These are phyloP conservation scores for Eucera pruinosa DNA, from an alignment of 2,888 invertebrate genomes.

Conservation along the genomic window DNA sequence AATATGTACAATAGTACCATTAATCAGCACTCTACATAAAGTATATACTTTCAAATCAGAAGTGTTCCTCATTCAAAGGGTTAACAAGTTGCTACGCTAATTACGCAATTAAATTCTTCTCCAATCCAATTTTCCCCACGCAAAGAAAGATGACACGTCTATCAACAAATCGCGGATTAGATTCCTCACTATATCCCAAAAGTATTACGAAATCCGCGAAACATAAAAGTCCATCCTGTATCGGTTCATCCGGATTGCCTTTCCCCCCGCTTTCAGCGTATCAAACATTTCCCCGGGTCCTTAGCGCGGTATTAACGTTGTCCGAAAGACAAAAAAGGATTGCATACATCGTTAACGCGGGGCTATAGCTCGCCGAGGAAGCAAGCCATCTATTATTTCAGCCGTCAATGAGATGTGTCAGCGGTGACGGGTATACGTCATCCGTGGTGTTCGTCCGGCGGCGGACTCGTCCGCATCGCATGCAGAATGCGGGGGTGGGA, in stretches of 20 bases:
- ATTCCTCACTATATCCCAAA: neutral
- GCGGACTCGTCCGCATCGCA: conserved; percentile 53
- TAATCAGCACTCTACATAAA: no score
- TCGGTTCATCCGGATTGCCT: conserved; percentile 23
- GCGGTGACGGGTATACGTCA: conserved; percentile 73
- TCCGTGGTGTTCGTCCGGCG: conserved; percentile 69
- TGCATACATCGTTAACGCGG: conserved; percentile 69
- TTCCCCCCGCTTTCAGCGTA: conserved; percentile 8
- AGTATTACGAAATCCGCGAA: neutral
- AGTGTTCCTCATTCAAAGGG: no score
- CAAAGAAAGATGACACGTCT: neutral
- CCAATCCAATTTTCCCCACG: neutral
- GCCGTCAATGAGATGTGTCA: conserved; percentile 74
- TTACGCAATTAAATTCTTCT: neutral
- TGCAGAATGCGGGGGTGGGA: conserved; percentile 11
- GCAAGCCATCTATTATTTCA: conserved; percentile 73
- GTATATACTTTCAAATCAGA: no score
- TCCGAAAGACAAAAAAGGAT: conserved; percentile 62
- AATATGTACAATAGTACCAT: no score
- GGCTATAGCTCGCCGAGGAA: conserved; percentile 61
- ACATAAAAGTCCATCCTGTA: neutral
- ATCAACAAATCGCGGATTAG: neutral
- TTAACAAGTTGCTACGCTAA: no score
- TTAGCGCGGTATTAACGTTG: conserved; percentile 57
- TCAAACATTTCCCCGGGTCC: conserved; percentile 57